Percentiles rank a stretch among this genome's conserved stretches.
Evolutionary conservation across 53 echinoderm and acorn worm genomes (phyloP).

Genomic region (Hippasteria phrygiana): DNA sequence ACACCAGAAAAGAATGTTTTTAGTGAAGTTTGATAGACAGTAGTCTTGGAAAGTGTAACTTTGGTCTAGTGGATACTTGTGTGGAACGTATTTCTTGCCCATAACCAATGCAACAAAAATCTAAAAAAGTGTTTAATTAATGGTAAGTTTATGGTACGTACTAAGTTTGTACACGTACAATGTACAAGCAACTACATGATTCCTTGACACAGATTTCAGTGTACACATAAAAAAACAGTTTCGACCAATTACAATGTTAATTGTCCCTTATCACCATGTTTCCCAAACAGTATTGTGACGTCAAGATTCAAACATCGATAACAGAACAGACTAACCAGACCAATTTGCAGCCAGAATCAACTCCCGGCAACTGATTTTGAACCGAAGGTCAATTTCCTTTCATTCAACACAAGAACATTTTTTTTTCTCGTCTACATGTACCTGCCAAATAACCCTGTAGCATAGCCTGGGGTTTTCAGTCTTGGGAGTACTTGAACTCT

Average conservation of each 20-base stretch:
- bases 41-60: too few species aligned
- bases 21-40: too few species aligned
- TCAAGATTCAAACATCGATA: not conserved
- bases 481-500: not conserved
- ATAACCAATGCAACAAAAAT: too few species aligned
- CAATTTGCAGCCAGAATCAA: not conserved
- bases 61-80: too few species aligned
- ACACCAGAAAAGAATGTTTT: too few species aligned
- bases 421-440: not conserved
- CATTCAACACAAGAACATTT: not conserved
- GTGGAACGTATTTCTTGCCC: too few species aligned
- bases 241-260: not conserved
- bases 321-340: not conserved
- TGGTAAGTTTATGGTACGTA: not conserved
- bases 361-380: not conserved
- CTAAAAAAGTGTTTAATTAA: not conserved
- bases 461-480: not conserved
- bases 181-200: too few species aligned
- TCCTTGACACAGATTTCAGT: not conserved
- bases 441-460: not conserved
- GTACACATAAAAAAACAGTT: not conserved
- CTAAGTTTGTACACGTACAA: not conserved
- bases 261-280: not conserved
- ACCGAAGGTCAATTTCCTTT: constrained; percentile 20
- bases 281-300: not conserved